Percentiles rank a stretch among this genome's conserved stretches.
These are phyloP conservation scores for Ivindomyrus marchei DNA, from an alignment of 2,113 vertebrate species.

Conservation along the genomic window DNA sequence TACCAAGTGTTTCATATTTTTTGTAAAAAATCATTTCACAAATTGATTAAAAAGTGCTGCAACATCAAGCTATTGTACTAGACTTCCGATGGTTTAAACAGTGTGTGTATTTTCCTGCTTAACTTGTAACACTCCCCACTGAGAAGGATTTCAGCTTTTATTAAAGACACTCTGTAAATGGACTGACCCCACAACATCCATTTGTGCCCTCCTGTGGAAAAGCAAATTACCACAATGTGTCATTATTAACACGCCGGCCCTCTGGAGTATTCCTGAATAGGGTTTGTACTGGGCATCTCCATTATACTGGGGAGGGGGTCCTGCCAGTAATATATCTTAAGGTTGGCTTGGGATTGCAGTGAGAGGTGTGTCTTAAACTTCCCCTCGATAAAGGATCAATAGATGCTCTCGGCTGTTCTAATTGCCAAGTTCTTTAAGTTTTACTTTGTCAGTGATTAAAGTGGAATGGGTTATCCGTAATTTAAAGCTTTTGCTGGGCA, in stretches of 20 bases:
- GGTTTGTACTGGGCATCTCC: neutral
- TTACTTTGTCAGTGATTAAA: neutral
- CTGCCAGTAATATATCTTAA: neutral
- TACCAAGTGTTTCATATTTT: neutral
- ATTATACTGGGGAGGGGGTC: neutral
- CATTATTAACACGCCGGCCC: neutral
- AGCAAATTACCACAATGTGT: neutral
- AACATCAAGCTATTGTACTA: neutral
- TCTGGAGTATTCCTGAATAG: neutral
- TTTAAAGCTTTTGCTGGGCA: neutral
- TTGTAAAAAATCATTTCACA: neutral
- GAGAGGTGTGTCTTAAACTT: neutral
- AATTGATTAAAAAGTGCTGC: neutral
- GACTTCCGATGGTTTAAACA: neutral
- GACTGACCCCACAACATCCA: neutral
- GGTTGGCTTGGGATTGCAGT: neutral
- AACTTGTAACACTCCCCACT: neutral
- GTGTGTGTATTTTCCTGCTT: neutral
- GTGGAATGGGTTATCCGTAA: neutral
- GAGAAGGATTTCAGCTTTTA: neutral
- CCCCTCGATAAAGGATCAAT: neutral
- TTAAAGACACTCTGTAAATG: neutral
- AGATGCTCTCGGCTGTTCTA: neutral
- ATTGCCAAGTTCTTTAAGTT: neutral
- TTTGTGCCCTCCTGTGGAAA: slow-evolving; percentile 8